phyloP scores from a whole-genome alignment of 2,888 invertebrate species.

The Cantharis rustica region DNA sequence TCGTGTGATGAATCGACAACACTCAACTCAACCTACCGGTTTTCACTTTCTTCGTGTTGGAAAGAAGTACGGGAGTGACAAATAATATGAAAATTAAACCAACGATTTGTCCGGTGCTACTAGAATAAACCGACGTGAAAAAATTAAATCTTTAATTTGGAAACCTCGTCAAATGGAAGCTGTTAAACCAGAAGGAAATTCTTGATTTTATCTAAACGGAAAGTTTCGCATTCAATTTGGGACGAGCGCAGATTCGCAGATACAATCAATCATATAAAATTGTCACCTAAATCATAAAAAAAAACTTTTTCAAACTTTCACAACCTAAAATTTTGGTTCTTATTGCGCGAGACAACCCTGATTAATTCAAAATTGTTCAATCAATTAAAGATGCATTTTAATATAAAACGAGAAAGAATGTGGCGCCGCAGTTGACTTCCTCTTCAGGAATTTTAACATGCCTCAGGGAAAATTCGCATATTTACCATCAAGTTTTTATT shows the following conservation, averaged over 20 bases:
- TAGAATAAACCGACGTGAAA: background rate
- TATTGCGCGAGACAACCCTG: background rate
- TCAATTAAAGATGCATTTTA: background rate
- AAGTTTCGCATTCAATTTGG: background rate
- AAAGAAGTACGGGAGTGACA: constrained; percentile 1
- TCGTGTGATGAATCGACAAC: constrained; percentile 15
- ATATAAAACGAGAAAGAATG: background rate
- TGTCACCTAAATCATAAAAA: background rate
- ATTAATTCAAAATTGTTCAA: background rate
- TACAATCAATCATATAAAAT: background rate
- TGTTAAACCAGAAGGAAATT: background rate
- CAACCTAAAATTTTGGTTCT: background rate
- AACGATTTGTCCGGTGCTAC: background rate
- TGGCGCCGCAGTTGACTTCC: background rate
- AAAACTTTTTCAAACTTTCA: background rate
- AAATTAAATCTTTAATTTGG: background rate
- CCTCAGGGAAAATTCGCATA: background rate
- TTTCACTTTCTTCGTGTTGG: constrained; percentile 19
- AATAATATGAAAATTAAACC: background rate
- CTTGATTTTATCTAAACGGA: background rate
- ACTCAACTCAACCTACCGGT: constrained; percentile 12
- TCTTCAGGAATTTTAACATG: background rate
- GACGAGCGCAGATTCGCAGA: background rate
- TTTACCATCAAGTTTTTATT: background rate
- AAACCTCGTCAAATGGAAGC: background rate